A percentile compares a stretch with the other conserved stretches of the same genome.
phyloP scores from a whole-genome alignment of 2,888 invertebrate genomes.

The Diarsia brunnea region DNA sequence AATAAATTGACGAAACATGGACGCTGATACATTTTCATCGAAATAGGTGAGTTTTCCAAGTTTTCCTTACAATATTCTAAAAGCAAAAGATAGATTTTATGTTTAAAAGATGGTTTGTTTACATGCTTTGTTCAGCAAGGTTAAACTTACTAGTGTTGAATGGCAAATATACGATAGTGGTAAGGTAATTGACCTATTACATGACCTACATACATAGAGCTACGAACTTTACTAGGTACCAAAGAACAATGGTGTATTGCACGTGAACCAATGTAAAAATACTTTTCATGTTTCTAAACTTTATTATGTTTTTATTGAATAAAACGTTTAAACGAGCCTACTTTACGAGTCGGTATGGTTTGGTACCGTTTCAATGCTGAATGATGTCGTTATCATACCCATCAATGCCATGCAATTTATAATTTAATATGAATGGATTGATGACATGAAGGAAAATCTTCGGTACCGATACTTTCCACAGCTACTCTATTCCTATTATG shows the following conservation, averaged over 20 bases:
- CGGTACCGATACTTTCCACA: background rate
- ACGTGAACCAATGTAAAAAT: constrained; percentile 39
- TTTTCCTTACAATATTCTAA: background rate
- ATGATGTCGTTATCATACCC: background rate
- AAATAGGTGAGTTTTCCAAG: constrained; percentile 64
- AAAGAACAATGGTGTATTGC: constrained; percentile 24
- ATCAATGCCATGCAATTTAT: background rate
- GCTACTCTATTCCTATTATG: background rate
- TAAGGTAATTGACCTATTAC: constrained; percentile 76
- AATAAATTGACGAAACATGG: constrained; percentile 65
- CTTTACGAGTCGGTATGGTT: background rate
- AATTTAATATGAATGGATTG: background rate
- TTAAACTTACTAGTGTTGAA: constrained; percentile 67
- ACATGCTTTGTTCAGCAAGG: constrained; percentile 70
- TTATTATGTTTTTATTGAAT: constrained; percentile 32
- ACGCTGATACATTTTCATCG: constrained; percentile 23
- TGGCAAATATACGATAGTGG: constrained; percentile 60
- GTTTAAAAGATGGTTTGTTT: constrained; percentile 67
- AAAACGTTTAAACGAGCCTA: constrained; percentile 15
- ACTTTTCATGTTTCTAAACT: constrained; percentile 20
- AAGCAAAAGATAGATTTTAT: constrained; percentile 2
- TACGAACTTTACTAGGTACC: constrained; percentile 37
- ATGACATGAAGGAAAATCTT: background rate
- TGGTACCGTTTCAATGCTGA: background rate
- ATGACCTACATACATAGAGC: constrained; percentile 61